phyloP scores from a whole-genome alignment of 2,113 vertebrate genomes.

The Heliornis fulica region DNA sequence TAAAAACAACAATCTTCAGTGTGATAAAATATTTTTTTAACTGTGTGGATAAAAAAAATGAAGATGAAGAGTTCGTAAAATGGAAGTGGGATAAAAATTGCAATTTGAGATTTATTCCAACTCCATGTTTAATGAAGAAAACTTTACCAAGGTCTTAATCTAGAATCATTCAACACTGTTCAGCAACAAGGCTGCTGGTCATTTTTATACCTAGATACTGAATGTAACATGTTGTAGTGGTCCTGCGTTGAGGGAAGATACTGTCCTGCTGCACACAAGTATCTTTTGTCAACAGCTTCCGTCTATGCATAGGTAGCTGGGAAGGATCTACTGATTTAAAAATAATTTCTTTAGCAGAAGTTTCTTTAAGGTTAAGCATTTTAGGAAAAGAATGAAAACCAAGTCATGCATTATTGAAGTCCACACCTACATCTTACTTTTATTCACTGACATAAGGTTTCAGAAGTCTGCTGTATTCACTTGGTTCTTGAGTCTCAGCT shows the following conservation, averaged over 20 bases:
- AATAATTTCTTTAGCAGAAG: constrained; percentile 44
- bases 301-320: constrained; percentile 62
- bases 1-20: not conserved
- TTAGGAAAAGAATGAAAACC: not conserved
- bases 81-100: not conserved
- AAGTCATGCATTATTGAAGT: not conserved
- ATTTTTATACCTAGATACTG: constrained; percentile 44
- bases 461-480: not conserved
- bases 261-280: constrained; percentile 38
- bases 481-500: not conserved
- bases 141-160: not conserved
- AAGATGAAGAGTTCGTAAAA: not conserved
- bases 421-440: not conserved
- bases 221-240: constrained; percentile 63
- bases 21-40: not conserved
- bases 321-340: constrained; percentile 61
- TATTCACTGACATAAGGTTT: not conserved
- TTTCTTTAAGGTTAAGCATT: not conserved
- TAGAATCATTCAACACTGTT: not conserved
- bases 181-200: not conserved
- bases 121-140: not conserved
- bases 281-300: constrained; percentile 45
- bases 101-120: not conserved
- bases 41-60: not conserved
- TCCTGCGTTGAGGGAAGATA: constrained; percentile 51